Conservation (phyloP, 2,797 vertebrate genomes). For the Euphonia xanthogaster region DNA sequence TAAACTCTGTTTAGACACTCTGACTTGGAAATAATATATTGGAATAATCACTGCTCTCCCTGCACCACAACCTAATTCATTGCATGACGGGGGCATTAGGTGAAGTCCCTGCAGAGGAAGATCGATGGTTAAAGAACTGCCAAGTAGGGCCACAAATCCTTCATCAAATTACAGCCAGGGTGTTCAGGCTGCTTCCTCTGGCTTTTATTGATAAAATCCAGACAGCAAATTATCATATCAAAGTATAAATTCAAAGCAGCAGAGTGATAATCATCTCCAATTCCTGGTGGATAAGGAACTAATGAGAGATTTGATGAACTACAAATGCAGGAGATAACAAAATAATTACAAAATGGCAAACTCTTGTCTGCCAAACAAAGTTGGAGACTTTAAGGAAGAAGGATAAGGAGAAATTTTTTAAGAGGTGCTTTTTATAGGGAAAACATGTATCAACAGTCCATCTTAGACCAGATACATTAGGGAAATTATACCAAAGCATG, state of each 20-base stretch:
- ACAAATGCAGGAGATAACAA: neutral
- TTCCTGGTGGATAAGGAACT: neutral
- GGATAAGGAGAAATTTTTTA: neutral
- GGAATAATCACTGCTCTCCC: neutral
- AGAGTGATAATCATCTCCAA: neutral
- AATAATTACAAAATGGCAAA: constrained; percentile 20
- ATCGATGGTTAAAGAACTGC: neutral
- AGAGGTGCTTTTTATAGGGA: neutral
- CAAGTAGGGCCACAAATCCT: constrained; percentile 17
- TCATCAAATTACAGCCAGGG: neutral
- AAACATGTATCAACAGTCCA: neutral
- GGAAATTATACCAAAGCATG: neutral
- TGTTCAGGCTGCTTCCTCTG: neutral
- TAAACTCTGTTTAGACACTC: neutral
- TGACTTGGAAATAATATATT: neutral
- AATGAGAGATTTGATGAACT: constrained; percentile 1
- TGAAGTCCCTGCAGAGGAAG: neutral
- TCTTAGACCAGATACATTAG: neutral
- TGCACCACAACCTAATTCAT: neutral
- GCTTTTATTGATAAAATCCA: constrained; percentile 38
- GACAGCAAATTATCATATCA: constrained; percentile 53
- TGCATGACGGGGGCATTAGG: neutral
- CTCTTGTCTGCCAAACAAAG: neutral
- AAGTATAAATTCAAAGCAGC: constrained; percentile 41
- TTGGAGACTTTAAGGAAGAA: neutral